phyloP scores from a whole-genome alignment of 2,113 vertebrate species.

The Gyps fulvus region DNA sequence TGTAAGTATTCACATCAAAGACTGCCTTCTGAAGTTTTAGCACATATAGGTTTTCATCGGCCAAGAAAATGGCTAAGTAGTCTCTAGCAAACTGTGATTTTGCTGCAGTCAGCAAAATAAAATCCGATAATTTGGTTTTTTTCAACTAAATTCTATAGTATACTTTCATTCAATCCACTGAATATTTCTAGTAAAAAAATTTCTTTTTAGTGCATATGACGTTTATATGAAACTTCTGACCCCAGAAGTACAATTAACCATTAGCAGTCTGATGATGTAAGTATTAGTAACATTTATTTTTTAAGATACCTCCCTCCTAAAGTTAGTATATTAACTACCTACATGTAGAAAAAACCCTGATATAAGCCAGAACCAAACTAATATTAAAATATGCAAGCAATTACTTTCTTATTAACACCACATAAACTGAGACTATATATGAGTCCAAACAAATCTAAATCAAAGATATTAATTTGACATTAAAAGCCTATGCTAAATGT shows the following conservation, averaged over 20 bases:
- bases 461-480: background rate
- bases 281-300: background rate
- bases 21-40: background rate
- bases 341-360: background rate
- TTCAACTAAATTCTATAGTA: background rate
- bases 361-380: background rate
- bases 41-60: background rate
- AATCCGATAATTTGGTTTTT: background rate
- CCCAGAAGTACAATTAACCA: background rate
- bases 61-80: background rate
- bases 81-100: background rate
- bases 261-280: background rate
- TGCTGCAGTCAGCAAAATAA: background rate
- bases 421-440: background rate
- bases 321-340: background rate
- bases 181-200: background rate
- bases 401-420: background rate
- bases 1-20: background rate
- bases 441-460: background rate
- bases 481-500: background rate
- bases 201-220: background rate
- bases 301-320: background rate
- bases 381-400: background rate
- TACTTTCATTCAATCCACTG: background rate
- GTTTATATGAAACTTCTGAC: background rate